phyloP scores from a whole-genome alignment of 2,113 vertebrate genomes.

The Phaethon lepturus region DNA sequence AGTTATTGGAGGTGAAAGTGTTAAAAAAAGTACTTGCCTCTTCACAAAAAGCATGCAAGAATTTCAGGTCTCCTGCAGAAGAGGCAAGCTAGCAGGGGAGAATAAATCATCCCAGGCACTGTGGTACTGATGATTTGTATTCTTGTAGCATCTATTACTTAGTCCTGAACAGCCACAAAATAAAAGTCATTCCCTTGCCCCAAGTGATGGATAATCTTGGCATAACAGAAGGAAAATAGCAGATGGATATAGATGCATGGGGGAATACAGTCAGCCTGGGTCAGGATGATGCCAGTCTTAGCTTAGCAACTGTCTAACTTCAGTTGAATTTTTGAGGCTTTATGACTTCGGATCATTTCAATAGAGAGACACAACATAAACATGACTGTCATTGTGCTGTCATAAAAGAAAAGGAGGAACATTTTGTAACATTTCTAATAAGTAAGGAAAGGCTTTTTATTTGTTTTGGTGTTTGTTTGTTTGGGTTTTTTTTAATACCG shows the following conservation, averaged over 20 bases:
- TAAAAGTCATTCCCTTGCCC: constrained; percentile 32
- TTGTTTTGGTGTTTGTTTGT: background rate
- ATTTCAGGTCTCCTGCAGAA: background rate
- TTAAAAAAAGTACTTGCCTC: background rate
- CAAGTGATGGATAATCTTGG: constrained; percentile 41
- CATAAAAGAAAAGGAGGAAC: background rate
- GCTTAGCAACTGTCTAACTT: constrained; percentile 17
- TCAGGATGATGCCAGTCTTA: background rate
- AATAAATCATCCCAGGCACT: constrained; percentile 22
- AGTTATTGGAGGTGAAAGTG: background rate
- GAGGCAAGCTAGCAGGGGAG: background rate
- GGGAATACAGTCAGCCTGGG: background rate
- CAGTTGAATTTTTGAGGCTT: constrained; percentile 10
- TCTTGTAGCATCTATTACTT: background rate
- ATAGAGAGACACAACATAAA: background rate
- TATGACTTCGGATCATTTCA: background rate
- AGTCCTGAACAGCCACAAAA: background rate
- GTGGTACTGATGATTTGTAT: constrained; percentile 28
- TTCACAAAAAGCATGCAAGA: background rate
- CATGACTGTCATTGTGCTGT: background rate
- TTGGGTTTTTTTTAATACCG: background rate
- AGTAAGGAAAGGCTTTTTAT: background rate
- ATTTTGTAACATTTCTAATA: background rate
- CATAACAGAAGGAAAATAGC: constrained; percentile 40
- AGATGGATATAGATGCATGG: constrained; percentile 7